Conservation (phyloP, 2,113 vertebrate species). For the Megaceryle maxima region DNA sequence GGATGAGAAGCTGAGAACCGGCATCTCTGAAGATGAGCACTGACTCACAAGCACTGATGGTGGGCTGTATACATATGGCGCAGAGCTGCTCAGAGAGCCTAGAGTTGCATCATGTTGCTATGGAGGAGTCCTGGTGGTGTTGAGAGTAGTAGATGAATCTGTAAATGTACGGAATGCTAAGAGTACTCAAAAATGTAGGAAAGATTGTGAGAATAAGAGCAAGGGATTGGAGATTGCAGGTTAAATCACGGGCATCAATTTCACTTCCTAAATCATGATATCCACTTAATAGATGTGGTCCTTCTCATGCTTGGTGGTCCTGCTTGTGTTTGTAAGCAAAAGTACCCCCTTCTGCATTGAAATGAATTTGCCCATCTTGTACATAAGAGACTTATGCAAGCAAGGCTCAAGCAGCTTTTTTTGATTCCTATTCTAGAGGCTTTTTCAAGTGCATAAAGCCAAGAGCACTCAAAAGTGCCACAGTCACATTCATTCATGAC, state of each 20-base stretch:
- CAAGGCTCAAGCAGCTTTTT: too few species aligned
- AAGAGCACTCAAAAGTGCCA: background rate
- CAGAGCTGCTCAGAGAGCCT: background rate
- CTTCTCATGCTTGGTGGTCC: background rate
- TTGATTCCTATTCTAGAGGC: background rate
- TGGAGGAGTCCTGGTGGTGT: background rate
- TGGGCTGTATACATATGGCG: background rate
- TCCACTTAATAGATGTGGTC: background rate
- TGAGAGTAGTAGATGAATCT: background rate
- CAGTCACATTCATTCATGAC: background rate
- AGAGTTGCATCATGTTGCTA: fast-evolving
- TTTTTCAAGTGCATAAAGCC: background rate
- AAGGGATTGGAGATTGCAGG: background rate
- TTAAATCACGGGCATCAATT: background rate
- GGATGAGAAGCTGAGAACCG: background rate
- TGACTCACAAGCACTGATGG: background rate
- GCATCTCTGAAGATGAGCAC: background rate
- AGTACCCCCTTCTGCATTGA: background rate
- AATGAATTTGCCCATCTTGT: background rate
- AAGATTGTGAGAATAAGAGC: background rate
- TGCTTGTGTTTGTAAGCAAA: background rate
- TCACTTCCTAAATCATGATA: background rate
- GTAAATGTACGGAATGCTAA: background rate
- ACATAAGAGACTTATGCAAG: too few species aligned
- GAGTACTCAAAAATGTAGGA: background rate